A percentile compares a stretch with the other conserved stretches of the same genome.
These are phyloP conservation scores for Bubo bubo DNA, from an alignment of 2,113 vertebrate genomes.

Conservation along the genomic window DNA sequence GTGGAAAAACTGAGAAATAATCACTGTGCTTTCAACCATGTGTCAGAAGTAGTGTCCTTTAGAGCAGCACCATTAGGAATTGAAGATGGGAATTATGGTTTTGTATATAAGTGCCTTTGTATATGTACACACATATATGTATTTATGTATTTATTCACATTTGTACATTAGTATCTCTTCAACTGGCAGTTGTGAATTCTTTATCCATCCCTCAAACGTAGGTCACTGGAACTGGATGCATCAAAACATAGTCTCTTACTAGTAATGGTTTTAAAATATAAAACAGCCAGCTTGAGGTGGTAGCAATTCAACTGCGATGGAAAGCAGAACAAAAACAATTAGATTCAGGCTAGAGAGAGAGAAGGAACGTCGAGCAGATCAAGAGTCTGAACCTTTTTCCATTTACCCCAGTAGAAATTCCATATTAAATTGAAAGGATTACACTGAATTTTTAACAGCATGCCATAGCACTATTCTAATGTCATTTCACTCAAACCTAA, in stretches of 20 bases:
- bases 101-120: not conserved
- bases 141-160: not conserved
- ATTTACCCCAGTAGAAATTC: not conserved
- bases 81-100: not conserved
- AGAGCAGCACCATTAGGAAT: not conserved
- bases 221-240: not conserved
- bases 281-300: not conserved
- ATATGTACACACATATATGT: not conserved
- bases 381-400: not conserved
- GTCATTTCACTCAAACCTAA: not conserved
- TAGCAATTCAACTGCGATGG: not conserved
- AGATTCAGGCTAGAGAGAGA: not conserved
- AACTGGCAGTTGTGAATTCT: not conserved
- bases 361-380: not conserved
- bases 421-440: not conserved
- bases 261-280: not conserved
- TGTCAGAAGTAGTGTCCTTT: not conserved
- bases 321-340: not conserved
- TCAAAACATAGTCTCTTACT: not conserved
- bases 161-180: not conserved
- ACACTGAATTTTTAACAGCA: not conserved
- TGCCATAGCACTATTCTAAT: not conserved
- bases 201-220: not conserved
- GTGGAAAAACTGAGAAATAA: not conserved
- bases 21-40: not conserved